These are phyloP conservation scores for Brevimyrus niger DNA, from an alignment of 2,113 vertebrate genomes.

Conservation along the genomic window DNA sequence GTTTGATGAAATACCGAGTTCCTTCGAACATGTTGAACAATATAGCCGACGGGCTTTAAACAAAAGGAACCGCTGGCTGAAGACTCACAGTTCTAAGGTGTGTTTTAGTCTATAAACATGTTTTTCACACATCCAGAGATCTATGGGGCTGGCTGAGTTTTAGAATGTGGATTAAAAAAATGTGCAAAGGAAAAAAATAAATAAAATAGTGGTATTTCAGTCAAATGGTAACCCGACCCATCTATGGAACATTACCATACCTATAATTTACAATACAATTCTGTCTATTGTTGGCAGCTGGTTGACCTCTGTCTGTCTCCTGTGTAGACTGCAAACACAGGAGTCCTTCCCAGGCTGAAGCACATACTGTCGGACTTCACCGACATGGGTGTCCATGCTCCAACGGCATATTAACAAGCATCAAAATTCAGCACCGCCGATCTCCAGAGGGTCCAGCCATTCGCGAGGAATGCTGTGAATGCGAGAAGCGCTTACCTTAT, in stretches of 20 bases:
- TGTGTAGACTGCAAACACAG: background rate
- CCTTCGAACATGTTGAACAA: background rate
- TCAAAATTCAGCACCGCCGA: background rate
- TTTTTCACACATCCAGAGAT: background rate
- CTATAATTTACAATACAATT: background rate
- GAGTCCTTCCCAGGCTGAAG: background rate
- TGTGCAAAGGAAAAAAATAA: background rate
- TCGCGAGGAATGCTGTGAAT: background rate
- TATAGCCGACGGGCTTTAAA: background rate
- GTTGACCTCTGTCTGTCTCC: background rate
- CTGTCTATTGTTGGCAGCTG: background rate
- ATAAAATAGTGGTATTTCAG: background rate
- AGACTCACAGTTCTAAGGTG: background rate
- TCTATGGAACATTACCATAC: background rate
- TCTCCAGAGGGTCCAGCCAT: background rate
- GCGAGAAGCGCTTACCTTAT: background rate
- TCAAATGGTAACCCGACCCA: background rate
- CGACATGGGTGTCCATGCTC: background rate
- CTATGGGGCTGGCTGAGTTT: background rate
- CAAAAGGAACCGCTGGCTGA: background rate
- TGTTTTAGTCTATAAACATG: background rate
- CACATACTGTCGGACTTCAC: background rate
- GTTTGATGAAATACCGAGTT: background rate
- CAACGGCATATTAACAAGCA: background rate
- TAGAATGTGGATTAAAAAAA: background rate